phyloP scores from a whole-genome alignment of 1,140 invertebrate species.

The Globodera ellingtonae region DNA sequence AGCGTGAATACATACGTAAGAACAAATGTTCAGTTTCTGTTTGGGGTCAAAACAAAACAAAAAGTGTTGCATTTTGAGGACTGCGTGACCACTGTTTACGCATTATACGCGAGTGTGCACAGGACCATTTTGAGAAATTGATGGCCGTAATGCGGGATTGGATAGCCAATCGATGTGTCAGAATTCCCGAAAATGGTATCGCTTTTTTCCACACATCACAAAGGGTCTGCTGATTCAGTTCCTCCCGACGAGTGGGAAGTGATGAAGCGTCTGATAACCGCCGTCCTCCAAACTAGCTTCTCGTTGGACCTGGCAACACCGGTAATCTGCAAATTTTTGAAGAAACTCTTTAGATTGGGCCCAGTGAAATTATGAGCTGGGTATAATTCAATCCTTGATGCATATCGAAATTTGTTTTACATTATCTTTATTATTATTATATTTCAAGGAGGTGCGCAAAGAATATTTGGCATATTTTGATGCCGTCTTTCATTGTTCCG shows the following conservation, averaged over 20 bases:
- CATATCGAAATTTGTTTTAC: not conserved
- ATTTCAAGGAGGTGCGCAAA: constrained; percentile 36
- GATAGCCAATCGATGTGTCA: constrained; percentile 43
- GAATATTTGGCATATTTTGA: constrained; percentile 47
- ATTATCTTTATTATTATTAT: constrained; percentile 16
- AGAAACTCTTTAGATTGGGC: no score
- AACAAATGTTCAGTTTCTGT: not conserved
- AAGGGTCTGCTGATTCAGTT: constrained; percentile 23
- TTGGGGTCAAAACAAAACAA: constrained; percentile 4
- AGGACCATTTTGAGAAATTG: constrained; percentile 43
- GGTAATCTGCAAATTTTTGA: constrained; percentile 26
- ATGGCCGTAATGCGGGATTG: constrained; percentile 43
- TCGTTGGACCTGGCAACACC: constrained; percentile 42
- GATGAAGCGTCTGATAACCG: constrained; percentile 55
- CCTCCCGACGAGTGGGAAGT: constrained; percentile 51
- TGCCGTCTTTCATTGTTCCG: constrained; percentile 30
- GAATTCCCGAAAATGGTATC: constrained; percentile 29
- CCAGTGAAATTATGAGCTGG: no score
- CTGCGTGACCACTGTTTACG: constrained; percentile 47
- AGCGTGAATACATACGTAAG: constrained; percentile 52
- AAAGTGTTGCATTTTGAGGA: constrained; percentile 28
- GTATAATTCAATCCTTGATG: no score
- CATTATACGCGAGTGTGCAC: constrained; percentile 41
- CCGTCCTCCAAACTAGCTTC: constrained; percentile 37
- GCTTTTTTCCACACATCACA: not conserved